Conservation (phyloP, 2,113 vertebrate species). For the Danionella cerebrum region DNA sequence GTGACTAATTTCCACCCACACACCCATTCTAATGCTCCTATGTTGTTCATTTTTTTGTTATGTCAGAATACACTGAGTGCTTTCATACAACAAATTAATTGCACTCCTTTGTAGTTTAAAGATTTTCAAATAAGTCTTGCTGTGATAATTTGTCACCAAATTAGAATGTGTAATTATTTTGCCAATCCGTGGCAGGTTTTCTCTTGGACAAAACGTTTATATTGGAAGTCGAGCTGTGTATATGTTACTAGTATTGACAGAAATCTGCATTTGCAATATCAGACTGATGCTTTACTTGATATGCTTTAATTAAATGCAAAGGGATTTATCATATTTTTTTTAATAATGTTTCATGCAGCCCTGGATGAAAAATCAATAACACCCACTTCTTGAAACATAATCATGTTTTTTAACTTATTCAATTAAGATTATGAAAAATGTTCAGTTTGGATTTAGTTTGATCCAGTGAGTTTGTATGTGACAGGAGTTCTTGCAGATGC, state of each 20-base stretch:
- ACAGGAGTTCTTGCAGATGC: neutral
- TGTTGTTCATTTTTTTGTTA: neutral
- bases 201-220: neutral
- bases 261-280: neutral
- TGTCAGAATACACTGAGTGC: neutral
- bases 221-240: too few species aligned
- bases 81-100: neutral
- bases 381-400: too few species aligned
- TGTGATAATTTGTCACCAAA: neutral
- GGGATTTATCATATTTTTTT: too few species aligned
- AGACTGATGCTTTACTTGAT: neutral
- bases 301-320: too few species aligned
- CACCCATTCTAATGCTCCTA: slow-evolving; percentile 34
- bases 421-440: too few species aligned
- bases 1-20: slow-evolving; percentile 50
- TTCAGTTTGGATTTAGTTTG: neutral
- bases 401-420: too few species aligned
- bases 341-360: too few species aligned
- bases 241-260: neutral
- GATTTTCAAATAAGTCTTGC: neutral
- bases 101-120: neutral
- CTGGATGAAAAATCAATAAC: too few species aligned
- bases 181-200: neutral
- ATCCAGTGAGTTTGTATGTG: neutral
- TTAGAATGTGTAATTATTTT: neutral